Evolutionary conservation across 2,113 vertebrate genomes (phyloP).

Genomic region (Sciurus niger): DNA sequence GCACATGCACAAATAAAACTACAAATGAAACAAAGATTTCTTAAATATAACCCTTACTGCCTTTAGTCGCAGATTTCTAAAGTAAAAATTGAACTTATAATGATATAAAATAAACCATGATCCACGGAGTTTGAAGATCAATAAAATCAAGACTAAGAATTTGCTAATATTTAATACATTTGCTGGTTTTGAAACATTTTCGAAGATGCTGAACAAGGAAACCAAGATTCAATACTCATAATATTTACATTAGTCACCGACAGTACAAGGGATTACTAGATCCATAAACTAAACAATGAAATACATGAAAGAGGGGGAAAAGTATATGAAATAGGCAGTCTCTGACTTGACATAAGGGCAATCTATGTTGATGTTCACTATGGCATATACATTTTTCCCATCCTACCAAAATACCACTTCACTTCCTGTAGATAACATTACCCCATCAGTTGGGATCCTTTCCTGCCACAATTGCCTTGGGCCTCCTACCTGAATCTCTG

Average conservation of each 20-base stretch:
- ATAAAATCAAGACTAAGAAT: slow-evolving; percentile 32
- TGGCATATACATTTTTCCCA: neutral
- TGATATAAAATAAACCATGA: neutral
- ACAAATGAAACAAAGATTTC: slow-evolving; percentile 1
- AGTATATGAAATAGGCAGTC: neutral
- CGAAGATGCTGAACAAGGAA: neutral
- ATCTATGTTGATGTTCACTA: neutral
- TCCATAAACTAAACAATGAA: slow-evolving; percentile 25
- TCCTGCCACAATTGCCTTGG: neutral
- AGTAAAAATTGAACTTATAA: slow-evolving; percentile 16
- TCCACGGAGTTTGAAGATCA: slow-evolving; percentile 16
- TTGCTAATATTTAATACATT: slow-evolving; percentile 4
- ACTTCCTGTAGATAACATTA: neutral
- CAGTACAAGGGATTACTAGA: neutral
- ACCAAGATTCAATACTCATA: neutral
- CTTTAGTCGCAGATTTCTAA: slow-evolving; percentile 13
- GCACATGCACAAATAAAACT: neutral
- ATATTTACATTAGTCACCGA: neutral
- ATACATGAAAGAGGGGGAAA: neutral
- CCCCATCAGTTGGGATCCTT: neutral
- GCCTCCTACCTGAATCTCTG: neutral
- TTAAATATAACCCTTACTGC: neutral
- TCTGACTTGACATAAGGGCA: neutral
- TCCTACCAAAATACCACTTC: neutral
- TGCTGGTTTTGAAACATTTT: slow-evolving; percentile 14